Evolutionary conservation across 2,113 vertebrate species (phyloP).

Genomic region (Oenanthe oenanthe): DNA sequence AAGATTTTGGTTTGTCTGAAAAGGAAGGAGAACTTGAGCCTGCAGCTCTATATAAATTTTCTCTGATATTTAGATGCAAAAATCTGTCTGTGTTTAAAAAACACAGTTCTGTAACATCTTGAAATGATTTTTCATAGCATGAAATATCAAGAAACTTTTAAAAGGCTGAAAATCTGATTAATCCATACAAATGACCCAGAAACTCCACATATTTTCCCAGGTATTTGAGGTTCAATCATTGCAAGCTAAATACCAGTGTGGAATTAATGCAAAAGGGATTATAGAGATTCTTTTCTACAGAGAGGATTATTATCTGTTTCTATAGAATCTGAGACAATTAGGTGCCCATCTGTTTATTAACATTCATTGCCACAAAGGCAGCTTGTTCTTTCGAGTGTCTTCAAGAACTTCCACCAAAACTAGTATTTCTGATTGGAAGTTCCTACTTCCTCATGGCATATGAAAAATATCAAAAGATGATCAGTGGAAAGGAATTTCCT

Average conservation of each 20-base stretch:
- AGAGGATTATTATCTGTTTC: neutral
- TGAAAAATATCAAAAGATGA: neutral
- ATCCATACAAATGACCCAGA: neutral
- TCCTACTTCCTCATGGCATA: neutral
- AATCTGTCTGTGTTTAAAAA: neutral
- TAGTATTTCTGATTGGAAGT: neutral
- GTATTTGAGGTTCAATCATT: neutral
- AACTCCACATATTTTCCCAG: neutral
- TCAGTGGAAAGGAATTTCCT: neutral
- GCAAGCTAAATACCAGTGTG: neutral
- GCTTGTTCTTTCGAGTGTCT: neutral
- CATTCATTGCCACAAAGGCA: neutral
- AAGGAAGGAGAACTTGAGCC: neutral
- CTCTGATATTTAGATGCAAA: neutral
- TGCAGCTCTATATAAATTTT: neutral
- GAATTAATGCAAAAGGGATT: neutral
- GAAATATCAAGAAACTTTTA: neutral
- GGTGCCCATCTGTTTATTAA: neutral
- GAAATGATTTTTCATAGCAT: neutral
- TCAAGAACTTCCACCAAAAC: neutral
- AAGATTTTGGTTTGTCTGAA: neutral
- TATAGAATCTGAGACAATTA: neutral
- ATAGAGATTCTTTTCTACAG: neutral
- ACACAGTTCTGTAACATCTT: neutral
- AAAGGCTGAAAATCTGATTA: neutral